Evolutionary conservation across 2,888 invertebrate genomes (phyloP), one percentile per base, ranked within the genome.

Genomic region (Orthonevra nobilis): DNA sequence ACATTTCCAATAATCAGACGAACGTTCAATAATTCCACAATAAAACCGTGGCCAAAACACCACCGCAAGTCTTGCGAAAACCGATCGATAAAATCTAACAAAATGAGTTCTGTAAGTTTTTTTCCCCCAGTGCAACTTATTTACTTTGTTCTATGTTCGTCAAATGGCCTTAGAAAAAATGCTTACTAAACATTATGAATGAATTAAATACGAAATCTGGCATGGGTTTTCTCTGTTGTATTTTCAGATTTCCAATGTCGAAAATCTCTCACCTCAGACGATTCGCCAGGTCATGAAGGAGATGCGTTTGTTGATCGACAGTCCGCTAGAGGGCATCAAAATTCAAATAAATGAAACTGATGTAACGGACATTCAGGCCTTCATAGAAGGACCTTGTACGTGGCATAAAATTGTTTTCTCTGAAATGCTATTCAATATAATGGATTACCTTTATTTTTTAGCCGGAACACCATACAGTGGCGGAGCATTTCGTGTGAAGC

Each of bases 261-360:
- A 98, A 91, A 98, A 98, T 90, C 91, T 97, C 85, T 96, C 97
- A 81, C 97, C 98, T 81, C 97, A 97, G 91, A 95, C 94, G 81
- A 94, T 97, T 70, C 91, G 96, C 81, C 93, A 95, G 85, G 95
- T 98, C 82, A 93, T 94, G 83, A 95, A 94, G 86, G 97, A 98
- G 90, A 92, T 98, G 91, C 94, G 94, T 85, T 94, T 94, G 83
- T 90, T 98, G 85, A 92, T 93, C 70, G 92, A 92, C 82, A 92
- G 92, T 84, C 96, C 97, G 82, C 96, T 96, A 61, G 96, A 98
- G 90, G 98, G 97, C 82, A 94, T 98, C 82, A 94, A 95, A 90
- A 93, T 97, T 83, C 91, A 93, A 87, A 91, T 96, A 81, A 97
- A 97, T 85, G 97, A 97, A 83, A 94, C 96, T 86, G 97, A 98